Conservation (phyloP, 2,113 vertebrate species). For the Gorilla gorilla region DNA sequence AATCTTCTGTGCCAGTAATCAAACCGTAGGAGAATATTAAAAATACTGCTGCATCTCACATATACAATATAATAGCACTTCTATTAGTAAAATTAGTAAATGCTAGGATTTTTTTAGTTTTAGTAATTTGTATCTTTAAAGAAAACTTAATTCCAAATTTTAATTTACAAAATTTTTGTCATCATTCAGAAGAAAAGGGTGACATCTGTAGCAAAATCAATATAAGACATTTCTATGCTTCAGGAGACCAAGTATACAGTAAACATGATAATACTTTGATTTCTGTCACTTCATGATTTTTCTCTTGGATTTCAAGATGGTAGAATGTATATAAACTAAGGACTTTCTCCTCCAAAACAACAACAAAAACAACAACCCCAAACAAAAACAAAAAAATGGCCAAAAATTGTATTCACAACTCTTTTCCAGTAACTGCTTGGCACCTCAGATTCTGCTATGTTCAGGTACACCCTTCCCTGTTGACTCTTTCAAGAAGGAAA, state of each 20-base stretch:
- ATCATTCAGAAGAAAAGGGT: neutral
- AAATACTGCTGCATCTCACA: neutral
- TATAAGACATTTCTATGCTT: neutral
- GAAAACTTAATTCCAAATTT: neutral
- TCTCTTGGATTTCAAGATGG: neutral
- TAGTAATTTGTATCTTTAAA: neutral
- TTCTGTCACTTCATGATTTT: neutral
- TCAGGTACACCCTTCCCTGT: fast-evolving
- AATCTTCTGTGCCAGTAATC: neutral
- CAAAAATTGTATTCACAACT: neutral
- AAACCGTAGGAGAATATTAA: neutral
- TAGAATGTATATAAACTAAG: neutral
- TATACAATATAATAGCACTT: neutral
- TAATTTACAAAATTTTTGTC: neutral
- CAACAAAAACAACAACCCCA: neutral
- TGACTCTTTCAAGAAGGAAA: neutral
- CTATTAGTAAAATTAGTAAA: too few relatives aligned
- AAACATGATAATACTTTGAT: neutral
- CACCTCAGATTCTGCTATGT: fast-evolving
- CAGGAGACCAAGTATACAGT: neutral
- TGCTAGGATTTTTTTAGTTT: neutral
- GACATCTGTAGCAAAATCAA: neutral
- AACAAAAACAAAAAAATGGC: neutral
- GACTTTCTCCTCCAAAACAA: neutral
- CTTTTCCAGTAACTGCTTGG: neutral